Conservation (phyloP, 2,888 invertebrate genomes). For the Tromatobia lineatoria region DNA sequence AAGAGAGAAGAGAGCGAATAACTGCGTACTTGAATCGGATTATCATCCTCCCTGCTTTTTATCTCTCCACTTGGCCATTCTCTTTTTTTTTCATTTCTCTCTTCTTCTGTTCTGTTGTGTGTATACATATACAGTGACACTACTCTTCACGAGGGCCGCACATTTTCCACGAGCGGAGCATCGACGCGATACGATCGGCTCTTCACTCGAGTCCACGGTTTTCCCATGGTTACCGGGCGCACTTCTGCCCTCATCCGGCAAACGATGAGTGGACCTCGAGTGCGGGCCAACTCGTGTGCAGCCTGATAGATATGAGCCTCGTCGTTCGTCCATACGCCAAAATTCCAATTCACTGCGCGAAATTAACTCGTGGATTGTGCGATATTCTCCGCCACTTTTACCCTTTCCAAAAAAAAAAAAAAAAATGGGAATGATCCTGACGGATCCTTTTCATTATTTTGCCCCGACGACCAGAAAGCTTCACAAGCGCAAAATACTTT, state of each 20-base stretch:
- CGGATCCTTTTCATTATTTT: neutral
- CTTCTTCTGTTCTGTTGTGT: neutral
- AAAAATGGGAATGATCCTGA: neutral
- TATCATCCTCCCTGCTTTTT: conserved; percentile 55
- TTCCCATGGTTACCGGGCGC: conserved; percentile 41
- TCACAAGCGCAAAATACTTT: neutral
- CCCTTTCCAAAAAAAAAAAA: neutral
- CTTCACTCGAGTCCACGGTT: conserved; percentile 46
- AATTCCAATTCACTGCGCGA: conserved; percentile 52
- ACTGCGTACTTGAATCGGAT: conserved; percentile 61
- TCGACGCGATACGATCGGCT: conserved; percentile 52
- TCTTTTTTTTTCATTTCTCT: neutral
- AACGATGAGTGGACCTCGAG: conserved; percentile 62
- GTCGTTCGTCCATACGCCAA: conserved; percentile 41
- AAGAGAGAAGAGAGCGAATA: conserved; percentile 54
- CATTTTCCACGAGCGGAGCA: conserved; percentile 44
- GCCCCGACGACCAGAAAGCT: neutral
- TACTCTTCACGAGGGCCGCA: neutral
- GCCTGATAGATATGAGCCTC: conserved; percentile 43
- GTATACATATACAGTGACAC: conserved; percentile 2
- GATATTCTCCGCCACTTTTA: neutral
- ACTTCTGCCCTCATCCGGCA: conserved; percentile 31
- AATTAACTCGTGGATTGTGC: conserved; percentile 51
- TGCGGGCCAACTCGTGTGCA: conserved; percentile 42
- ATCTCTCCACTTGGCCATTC: conserved; percentile 41